Conservation (phyloP, 2,797 vertebrate genomes). For the Pelochelys cantorii region DNA sequence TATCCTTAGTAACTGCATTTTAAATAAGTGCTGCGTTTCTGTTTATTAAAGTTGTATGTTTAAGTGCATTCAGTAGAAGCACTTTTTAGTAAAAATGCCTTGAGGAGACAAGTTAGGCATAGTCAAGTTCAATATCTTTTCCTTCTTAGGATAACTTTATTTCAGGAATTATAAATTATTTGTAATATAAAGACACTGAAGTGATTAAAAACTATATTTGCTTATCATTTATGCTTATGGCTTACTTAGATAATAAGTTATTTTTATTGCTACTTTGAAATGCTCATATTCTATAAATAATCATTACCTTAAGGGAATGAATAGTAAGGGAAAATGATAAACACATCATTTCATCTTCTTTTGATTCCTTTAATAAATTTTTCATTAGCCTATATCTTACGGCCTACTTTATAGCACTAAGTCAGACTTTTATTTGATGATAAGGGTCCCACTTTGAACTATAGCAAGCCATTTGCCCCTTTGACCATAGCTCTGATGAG, state of each 20-base stretch:
- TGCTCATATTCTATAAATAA: not conserved
- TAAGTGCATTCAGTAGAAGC: not conserved
- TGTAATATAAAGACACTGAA: constrained; percentile 12
- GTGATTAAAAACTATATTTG: constrained; percentile 30
- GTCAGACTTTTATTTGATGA: not conserved
- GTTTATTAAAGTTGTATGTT: not conserved
- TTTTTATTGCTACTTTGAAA: not conserved
- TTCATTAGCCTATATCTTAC: not conserved
- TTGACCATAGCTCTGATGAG: not conserved
- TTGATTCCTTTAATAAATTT: not conserved
- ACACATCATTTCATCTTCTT: not conserved
- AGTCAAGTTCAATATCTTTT: not conserved
- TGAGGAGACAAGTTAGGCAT: not conserved
- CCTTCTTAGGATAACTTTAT: constrained; percentile 18
- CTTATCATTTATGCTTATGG: constrained; percentile 6
- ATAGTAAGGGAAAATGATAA: not conserved
- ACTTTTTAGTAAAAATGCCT: constrained; percentile 1
- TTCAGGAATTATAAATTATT: constrained; percentile 35
- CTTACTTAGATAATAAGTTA: not conserved
- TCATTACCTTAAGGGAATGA: not conserved
- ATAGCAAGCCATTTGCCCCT: not conserved
- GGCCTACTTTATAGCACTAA: not conserved
- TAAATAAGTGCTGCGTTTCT: not conserved
- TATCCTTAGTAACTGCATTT: not conserved
- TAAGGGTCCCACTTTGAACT: not conserved